Percentiles rank a stretch among this genome's conserved stretches.
Conservation (phyloP, 2,888 invertebrate genomes). For the Oxytorus armatus region DNA sequence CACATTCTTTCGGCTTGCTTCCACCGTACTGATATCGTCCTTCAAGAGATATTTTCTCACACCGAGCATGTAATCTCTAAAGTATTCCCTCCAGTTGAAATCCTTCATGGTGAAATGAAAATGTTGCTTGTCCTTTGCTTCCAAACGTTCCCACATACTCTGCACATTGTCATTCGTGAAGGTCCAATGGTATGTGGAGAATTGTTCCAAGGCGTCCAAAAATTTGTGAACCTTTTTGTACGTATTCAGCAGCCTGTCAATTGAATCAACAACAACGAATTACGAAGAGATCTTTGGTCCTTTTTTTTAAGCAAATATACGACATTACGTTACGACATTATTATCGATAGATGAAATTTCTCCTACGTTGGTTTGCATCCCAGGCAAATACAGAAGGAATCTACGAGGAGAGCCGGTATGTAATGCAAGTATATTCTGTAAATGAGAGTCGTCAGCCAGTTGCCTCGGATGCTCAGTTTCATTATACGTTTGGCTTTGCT, state of each 20-base stretch:
- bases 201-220: constrained; percentile 90
- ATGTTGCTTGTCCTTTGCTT: constrained; percentile 85
- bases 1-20: constrained; percentile 87
- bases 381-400: constrained; percentile 87
- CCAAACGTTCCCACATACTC: constrained; percentile 86
- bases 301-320: background rate
- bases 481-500: constrained; percentile 86
- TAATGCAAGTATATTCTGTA: constrained; percentile 89
- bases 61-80: constrained; percentile 90
- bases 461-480: constrained; percentile 84
- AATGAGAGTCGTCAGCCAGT: constrained; percentile 85
- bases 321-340: too few species aligned
- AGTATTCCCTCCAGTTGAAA: constrained; percentile 90
- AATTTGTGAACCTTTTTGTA: constrained; percentile 93
- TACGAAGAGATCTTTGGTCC: background rate
- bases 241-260: constrained; percentile 90
- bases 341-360: background rate
- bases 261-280: background rate
- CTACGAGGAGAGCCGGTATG: constrained; percentile 89
- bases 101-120: constrained; percentile 91
- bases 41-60: constrained; percentile 91
- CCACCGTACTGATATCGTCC: constrained; percentile 89
- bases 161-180: constrained; percentile 89
- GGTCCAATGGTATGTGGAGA: constrained; percentile 89
- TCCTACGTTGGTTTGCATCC: constrained; percentile 89